Percentiles rank a stretch among this genome's conserved stretches.
Conservation (phyloP, 2,888 invertebrate species). For the Melanostoma mellinum region DNA sequence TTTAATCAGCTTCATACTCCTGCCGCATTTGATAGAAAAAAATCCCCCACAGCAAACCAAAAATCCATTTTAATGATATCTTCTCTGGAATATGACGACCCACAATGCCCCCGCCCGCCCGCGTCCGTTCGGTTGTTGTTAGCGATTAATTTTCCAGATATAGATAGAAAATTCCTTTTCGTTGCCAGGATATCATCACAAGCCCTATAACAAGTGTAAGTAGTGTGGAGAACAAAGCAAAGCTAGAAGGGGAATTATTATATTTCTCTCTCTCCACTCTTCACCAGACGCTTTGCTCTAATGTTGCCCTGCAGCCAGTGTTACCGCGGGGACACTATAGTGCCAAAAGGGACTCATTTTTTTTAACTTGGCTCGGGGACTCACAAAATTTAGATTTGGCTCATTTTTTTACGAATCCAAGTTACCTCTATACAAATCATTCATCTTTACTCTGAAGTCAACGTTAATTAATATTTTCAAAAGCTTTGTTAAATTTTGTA, state of each 20-base stretch:
- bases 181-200: constrained; percentile 50
- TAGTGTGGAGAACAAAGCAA: not conserved
- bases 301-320: constrained; percentile 50
- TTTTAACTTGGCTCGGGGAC: too few relatives aligned
- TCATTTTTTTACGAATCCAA: too few relatives aligned
- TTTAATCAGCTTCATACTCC: constrained; percentile 54
- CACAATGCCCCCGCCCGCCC: not conserved
- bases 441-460: too few relatives aligned
- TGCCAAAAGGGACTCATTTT: too few relatives aligned
- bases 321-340: too few relatives aligned
- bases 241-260: constrained; percentile 51
- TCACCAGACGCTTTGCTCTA: constrained; percentile 18
- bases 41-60: not conserved
- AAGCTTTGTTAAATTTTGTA: too few relatives aligned
- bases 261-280: constrained; percentile 23
- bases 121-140: constrained; percentile 13
- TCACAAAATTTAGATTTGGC: too few relatives aligned
- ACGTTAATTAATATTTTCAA: too few relatives aligned
- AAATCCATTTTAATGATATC: constrained; percentile 63
- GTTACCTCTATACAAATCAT: too few relatives aligned
- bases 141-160: constrained; percentile 69
- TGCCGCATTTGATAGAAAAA: constrained; percentile 6
- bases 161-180: constrained; percentile 45
- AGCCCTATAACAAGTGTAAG: not conserved
- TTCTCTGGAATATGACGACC: constrained; percentile 20